These are phyloP conservation scores for Cremastobaeus sp. DNA, from an alignment of 2,888 invertebrate genomes.

Conservation along the genomic window DNA sequence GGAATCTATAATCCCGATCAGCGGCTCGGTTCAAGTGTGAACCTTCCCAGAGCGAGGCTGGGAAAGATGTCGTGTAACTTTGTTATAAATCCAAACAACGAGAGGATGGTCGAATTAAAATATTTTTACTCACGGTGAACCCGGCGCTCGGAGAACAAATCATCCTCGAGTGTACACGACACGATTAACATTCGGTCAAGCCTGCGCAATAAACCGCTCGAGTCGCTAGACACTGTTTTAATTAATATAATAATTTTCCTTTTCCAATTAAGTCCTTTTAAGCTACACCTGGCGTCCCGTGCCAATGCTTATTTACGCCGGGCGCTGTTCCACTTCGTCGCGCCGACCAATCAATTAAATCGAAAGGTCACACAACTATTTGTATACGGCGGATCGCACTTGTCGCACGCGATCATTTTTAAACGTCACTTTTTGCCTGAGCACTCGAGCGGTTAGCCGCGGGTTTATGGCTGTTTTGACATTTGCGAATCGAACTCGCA, in stretches of 20 bases:
- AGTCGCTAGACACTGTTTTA: conserved; percentile 12
- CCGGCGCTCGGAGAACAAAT: too few species aligned
- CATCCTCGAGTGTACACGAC: too few species aligned
- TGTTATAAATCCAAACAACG: too few species aligned
- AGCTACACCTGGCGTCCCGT: background rate
- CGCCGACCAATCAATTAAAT: conserved; percentile 2
- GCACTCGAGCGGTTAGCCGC: conserved; percentile 8
- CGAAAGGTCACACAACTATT: background rate
- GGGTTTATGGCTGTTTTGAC: conserved; percentile 31
- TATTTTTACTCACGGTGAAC: too few species aligned
- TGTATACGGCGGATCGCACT: conserved; percentile 4
- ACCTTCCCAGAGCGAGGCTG: conserved; percentile 4
- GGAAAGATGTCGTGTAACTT: conserved; percentile 14
- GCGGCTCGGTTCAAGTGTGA: background rate
- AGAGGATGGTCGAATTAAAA: too few species aligned
- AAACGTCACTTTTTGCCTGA: too few species aligned
- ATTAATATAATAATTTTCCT: conserved; percentile 15
- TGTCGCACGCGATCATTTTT: conserved; percentile 33
- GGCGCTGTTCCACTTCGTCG: background rate
- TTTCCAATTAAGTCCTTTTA: conserved; percentile 14
- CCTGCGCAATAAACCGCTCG: conserved; percentile 10
- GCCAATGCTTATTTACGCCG: background rate
- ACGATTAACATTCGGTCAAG: conserved; percentile 19
- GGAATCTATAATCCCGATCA: conserved; percentile 15
- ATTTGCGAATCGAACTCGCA: conserved; percentile 47